A percentile compares a stretch with the other conserved stretches of the same genome.
These are phyloP conservation scores for Halocynthia aurantium DNA, from an alignment of 23 tunicate species.

Conservation along the genomic window DNA sequence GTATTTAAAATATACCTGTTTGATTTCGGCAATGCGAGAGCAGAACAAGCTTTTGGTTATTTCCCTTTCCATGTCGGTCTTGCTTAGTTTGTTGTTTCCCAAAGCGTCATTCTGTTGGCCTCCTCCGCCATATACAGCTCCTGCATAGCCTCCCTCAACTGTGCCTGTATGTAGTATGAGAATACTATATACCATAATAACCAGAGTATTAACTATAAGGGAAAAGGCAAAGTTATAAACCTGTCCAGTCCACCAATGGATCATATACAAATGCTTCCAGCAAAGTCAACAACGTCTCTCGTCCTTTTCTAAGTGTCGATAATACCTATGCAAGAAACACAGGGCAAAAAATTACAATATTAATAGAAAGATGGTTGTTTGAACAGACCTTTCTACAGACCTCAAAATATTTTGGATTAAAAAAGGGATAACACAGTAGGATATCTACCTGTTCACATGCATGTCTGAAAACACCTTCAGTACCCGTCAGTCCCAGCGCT, in stretches of 20 bases:
- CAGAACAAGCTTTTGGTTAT: constrained; percentile 89
- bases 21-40: constrained; percentile 89
- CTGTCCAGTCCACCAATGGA: constrained; percentile 99
- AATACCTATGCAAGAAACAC: constrained; percentile 40
- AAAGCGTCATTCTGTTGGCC: constrained; percentile 37
- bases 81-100: constrained; percentile 60
- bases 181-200: too few species aligned
- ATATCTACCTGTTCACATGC: constrained; percentile 77
- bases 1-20: constrained; percentile 43
- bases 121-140: constrained; percentile 96
- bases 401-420: background rate
- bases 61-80: constrained; percentile 96
- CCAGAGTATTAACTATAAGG: too few species aligned
- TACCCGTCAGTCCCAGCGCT: constrained; percentile 84
- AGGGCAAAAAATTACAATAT: background rate
- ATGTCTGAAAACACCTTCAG: constrained; percentile 79
- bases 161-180: constrained; percentile 38
- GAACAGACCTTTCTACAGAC: background rate
- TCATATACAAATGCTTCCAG: constrained; percentile 98
- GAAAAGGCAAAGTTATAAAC: constrained; percentile 3
- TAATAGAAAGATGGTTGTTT: background rate
- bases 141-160: constrained; percentile 95
- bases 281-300: constrained; percentile 89
- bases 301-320: constrained; percentile 77
- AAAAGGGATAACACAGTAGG: background rate